Evolutionary conservation across 2,797 vertebrate species (phyloP).

Genomic region (Pyrocephalus nanus): DNA sequence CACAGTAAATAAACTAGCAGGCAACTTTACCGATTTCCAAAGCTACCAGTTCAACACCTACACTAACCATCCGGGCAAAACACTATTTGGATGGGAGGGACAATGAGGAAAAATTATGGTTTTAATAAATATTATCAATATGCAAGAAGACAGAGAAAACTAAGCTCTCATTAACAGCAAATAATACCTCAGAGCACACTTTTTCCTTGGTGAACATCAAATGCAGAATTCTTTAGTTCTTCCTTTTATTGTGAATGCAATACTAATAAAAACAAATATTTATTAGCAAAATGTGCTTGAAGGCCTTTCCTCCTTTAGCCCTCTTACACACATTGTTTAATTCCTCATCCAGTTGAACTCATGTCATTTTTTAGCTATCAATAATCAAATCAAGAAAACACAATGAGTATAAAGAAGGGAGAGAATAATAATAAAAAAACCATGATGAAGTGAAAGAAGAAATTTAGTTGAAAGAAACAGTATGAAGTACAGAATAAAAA

Average conservation of each 20-base stretch:
- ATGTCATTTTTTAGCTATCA: neutral
- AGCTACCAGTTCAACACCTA: neutral
- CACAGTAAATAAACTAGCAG: neutral
- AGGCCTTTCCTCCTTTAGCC: neutral
- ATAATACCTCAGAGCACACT: neutral
- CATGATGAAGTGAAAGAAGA: neutral
- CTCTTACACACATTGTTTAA: neutral
- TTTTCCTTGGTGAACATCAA: neutral
- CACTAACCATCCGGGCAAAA: neutral
- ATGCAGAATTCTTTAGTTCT: neutral
- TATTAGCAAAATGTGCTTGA: neutral
- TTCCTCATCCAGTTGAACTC: neutral
- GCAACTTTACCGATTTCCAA: neutral
- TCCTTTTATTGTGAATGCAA: neutral
- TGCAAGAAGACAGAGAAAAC: neutral
- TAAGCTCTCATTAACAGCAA: neutral
- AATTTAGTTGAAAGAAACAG: neutral
- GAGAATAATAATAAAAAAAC: neutral
- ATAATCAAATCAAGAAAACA: neutral
- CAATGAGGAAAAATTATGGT: neutral
- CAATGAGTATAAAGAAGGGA: neutral
- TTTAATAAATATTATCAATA: neutral
- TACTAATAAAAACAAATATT: slow-evolving; percentile 1
- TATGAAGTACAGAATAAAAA: neutral
- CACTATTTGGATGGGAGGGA: neutral